phyloP scores from a whole-genome alignment of 2,113 vertebrate species.

The Marmota flaviventris region DNA sequence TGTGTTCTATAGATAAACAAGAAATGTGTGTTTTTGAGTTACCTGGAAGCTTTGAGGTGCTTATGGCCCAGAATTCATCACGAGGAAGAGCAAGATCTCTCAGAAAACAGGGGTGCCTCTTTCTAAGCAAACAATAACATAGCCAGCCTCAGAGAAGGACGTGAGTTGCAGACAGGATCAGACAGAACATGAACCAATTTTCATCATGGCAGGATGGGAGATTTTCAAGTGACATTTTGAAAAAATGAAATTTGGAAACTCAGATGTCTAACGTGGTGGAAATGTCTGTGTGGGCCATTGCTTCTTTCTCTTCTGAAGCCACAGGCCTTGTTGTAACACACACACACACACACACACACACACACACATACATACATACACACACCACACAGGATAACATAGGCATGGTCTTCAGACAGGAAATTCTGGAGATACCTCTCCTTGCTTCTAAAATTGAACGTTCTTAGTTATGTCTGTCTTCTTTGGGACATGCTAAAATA shows the following conservation, averaged over 20 bases:
- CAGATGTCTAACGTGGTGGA: accelerated
- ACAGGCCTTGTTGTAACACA: not conserved
- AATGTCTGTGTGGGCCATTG: not conserved
- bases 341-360: not conserved
- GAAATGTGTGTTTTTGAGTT: not conserved
- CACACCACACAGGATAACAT: not conserved
- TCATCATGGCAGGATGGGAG: not conserved
- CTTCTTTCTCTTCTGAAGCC: not conserved
- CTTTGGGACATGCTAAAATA: not conserved
- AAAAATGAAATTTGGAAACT: not conserved
- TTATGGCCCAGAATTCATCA: not conserved
- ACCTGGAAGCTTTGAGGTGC: not conserved
- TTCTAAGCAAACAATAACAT: not conserved
- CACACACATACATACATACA: no score
- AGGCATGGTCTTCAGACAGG: not conserved
- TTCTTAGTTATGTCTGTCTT: not conserved
- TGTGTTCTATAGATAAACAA: conserved; percentile 53
- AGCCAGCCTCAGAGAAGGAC: not conserved
- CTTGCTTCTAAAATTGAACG: not conserved
- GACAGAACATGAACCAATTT: not conserved
- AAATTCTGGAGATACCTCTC: not conserved
- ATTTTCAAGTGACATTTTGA: not conserved
- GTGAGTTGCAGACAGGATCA: not conserved
- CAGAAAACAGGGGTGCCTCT: not conserved
- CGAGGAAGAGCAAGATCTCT: not conserved